Evolutionary conservation across 2,113 vertebrate genomes (phyloP).

Genomic region (Prolemur simus): DNA sequence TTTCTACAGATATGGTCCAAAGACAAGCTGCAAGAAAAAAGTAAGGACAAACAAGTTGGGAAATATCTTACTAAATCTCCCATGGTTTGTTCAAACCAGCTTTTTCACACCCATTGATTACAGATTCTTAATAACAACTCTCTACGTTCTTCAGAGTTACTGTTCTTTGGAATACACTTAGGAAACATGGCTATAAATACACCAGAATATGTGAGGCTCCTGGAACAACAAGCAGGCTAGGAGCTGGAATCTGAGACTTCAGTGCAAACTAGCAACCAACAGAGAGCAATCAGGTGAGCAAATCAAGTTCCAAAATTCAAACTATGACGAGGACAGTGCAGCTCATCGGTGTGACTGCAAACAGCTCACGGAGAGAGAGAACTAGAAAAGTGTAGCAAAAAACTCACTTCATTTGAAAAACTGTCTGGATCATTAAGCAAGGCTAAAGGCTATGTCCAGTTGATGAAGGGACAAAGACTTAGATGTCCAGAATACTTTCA

Average conservation of each 20-base stretch:
- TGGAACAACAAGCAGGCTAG: neutral
- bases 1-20: neutral
- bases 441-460: neutral
- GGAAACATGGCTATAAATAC: neutral
- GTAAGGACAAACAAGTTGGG: neutral
- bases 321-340: neutral
- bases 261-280: neutral
- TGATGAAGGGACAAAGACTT: neutral
- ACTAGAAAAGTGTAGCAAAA: neutral
- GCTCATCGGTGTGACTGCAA: neutral
- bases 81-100: neutral
- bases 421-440: neutral
- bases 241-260: neutral
- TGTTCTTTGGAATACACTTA: neutral
- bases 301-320: neutral
- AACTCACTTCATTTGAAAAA: neutral
- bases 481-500: neutral
- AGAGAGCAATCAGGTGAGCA: neutral
- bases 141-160: neutral
- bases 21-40: neutral
- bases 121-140: neutral
- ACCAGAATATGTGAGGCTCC: neutral
- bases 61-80: neutral
- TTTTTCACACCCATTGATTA: neutral
- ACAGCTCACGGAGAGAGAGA: neutral